Conservation (phyloP, 2,888 invertebrate species). For the Rhogogaster chlorosoma region DNA sequence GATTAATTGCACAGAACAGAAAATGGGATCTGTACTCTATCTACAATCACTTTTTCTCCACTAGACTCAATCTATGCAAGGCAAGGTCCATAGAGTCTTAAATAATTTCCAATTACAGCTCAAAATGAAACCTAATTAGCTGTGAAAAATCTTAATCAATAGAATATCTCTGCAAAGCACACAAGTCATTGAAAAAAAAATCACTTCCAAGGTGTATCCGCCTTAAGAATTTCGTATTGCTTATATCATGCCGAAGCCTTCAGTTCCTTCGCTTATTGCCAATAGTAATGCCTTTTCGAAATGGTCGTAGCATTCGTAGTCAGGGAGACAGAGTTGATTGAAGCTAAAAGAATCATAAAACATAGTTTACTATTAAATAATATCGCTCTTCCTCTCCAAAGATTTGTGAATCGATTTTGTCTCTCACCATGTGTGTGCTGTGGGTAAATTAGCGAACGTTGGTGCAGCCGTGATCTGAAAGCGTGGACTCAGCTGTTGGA, state of each 20-base stretch:
- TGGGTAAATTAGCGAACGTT: conserved; percentile 93
- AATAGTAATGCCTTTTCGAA: conserved; percentile 93
- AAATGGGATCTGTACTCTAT: no score
- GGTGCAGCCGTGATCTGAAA: conserved; percentile 96
- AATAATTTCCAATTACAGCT: no score
- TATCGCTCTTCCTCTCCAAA: conserved; percentile 3
- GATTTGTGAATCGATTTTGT: conserved; percentile 7
- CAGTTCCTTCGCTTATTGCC: conserved; percentile 97
- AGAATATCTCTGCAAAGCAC: no score
- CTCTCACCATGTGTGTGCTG: conserved; percentile 93
- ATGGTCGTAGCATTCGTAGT: conserved; percentile 96
- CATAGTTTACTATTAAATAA: neutral
- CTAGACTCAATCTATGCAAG: no score
- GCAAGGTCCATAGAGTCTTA: no score
- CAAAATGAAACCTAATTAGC: no score
- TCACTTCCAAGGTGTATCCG: neutral
- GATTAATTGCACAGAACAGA: no score
- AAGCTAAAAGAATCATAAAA: conserved; percentile 81
- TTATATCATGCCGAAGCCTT: conserved; percentile 92
- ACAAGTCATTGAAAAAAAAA: neutral
- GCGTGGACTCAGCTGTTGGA: conserved; percentile 92
- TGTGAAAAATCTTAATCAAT: no score
- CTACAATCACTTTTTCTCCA: no score
- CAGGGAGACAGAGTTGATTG: conserved; percentile 97
- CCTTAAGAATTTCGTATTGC: conserved; percentile 11